Base-by-base conservation (phyloP, 2,888 invertebrate genomes). In the Ormyrus nitidulus region DNA sequence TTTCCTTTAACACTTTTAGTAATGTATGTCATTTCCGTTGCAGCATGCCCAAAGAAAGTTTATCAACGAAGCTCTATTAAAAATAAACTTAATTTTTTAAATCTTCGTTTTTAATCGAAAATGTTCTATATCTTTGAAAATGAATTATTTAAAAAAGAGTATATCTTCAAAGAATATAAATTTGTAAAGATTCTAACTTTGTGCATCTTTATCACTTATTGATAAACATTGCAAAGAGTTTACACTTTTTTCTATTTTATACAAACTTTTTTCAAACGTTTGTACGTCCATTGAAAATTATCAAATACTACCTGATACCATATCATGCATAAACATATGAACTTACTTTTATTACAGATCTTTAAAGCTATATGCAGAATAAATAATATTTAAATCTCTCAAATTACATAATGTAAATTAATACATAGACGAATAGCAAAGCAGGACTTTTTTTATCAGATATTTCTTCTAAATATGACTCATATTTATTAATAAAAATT, bases 51-150 rank as follows among this genome's bases (percentile, higher is more conserved):
- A 66, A 51, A 59, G 56, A 77, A 77, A 70, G 13, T 65, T 56
- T 65, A 34, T 70, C 65, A 65, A 77, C 65, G 71, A 77, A 71
- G 65, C n/a, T 46, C 58, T 59, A 68, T 34, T 4, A 34, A 34
- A 34, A 34, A 34, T 4, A 34, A 34, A 34, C 34, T 34, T 34
- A 2, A 34, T 34, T 34, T 34, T 34, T 34, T 34, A 34, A 34
- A 34, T 34, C 34, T 34, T 34, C 34, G 34, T 34, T 34, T 3
- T 34, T 4, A 34, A 34, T 34, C 34, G 34, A 34, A 34, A 34
- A 34, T 34, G 34, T 34, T 34, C 34, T 34, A 34, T 34, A 34
- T 34, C 34, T 34, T 34, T 34, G 34, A 34, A 34, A 34, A 34
- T 34, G 34, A 34, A 34, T 34, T 34, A 34, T 34, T 34, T 34